Base-by-base conservation (phyloP, 1,140 invertebrate genomes). In the Whitmania pigra region DNA sequence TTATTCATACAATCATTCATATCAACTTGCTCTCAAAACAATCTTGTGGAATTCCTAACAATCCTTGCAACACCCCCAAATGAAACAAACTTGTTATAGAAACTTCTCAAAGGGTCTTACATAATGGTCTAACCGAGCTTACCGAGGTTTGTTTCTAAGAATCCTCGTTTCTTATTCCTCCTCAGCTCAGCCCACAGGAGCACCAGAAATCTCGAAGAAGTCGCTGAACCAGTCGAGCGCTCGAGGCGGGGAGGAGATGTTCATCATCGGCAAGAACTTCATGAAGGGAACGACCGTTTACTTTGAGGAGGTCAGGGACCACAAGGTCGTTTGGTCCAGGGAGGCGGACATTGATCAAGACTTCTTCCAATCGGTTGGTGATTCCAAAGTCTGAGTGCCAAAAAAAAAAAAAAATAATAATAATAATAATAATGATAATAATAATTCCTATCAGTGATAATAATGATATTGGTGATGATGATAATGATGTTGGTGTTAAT, bases 241-340 rank as follows among this genome's bases (percentile, higher is more conserved):
- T 0, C 86, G 86, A 60, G 94, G 93, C 11, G 91, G 91, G 0
- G 72, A 76, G 27, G 93, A 96, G 78, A 82, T 97, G 20, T 96
- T 96, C 80, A 89, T 97, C 66, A 87, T 97, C 69, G 94, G 94
- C 15, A 96, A 97, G 82, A 97, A 97, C 82, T 97, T 97, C 80
- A 85, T 94, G 18, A 95, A 96, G 83, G 93, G 96, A 81, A 93
- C 92, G 1, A 87, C 88, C 70, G 89, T 97, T 13, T 85, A 92
- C 55, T 96, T 97, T 80, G 88, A 89, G 81, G 83, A 90, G 88
- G 79, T 82, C 89, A 75, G 80, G 25, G 74, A 79, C 25, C 72
- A 76, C 55, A 77, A 75, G 5, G 72, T 71, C 18, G 53, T 78
- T 0, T 85, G 84, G 84, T 78, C 79, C 70, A 79, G 78, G 71